Conservation (phyloP, 2,888 invertebrate species). For the Hydraecia micacea region DNA sequence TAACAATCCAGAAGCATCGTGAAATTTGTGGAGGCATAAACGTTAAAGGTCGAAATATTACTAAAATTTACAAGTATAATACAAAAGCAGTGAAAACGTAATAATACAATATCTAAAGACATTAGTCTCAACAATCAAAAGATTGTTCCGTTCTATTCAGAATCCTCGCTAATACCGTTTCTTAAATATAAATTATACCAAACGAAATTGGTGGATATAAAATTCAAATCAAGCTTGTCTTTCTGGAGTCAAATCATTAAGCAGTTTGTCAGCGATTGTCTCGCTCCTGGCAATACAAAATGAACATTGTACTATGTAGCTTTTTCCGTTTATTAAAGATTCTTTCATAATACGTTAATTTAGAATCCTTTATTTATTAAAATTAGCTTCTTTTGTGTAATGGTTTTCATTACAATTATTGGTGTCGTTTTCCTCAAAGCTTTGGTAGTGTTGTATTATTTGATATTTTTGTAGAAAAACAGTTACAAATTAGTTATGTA, state of each 20-base stretch:
- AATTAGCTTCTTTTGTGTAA: constrained; percentile 49
- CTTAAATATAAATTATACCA: constrained; percentile 51
- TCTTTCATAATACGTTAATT: constrained; percentile 57
- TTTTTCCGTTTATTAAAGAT: constrained; percentile 26
- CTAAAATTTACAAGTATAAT: not conserved
- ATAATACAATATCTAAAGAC: constrained; percentile 20
- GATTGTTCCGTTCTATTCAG: constrained; percentile 13
- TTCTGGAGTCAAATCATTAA: constrained; percentile 63
- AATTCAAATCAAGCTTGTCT: constrained; percentile 62
- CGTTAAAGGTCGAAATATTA: not conserved
- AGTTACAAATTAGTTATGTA: not conserved
- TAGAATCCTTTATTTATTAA: constrained; percentile 51
- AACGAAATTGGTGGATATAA: constrained; percentile 61
- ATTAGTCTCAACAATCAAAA: constrained; percentile 33
- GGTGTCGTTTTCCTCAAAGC: constrained; percentile 25
- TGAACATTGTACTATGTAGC: constrained; percentile 35
- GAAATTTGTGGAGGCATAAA: too few relatives aligned
- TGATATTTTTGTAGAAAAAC: constrained; percentile 14
- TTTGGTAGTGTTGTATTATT: not conserved
- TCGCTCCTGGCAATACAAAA: constrained; percentile 42
- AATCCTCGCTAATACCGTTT: constrained; percentile 36
- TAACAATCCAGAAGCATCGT: not conserved
- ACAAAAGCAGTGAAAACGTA: not conserved
- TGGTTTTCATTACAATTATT: constrained; percentile 41
- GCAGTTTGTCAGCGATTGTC: constrained; percentile 68